These are phyloP conservation scores for Panthera uncia DNA, from an alignment of 2,113 vertebrate species.

Conservation along the genomic window DNA sequence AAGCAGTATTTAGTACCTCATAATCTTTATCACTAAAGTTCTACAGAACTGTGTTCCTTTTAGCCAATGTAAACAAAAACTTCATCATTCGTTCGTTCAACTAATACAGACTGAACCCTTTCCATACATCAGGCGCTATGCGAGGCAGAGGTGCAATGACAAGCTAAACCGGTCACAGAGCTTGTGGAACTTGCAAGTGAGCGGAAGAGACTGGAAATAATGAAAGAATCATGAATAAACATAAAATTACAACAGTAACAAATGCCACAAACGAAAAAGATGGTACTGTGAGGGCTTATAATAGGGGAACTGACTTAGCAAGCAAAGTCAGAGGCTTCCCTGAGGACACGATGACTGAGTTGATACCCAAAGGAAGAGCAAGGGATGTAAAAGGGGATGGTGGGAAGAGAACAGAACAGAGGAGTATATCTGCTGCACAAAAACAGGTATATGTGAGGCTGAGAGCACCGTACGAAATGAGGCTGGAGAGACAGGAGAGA, in stretches of 20 bases:
- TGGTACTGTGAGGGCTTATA: background rate
- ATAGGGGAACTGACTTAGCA: background rate
- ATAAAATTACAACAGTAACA: background rate
- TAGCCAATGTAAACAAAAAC: background rate
- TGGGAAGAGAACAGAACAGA: background rate
- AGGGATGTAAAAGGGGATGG: background rate
- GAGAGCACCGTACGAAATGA: background rate
- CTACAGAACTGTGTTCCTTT: constrained; percentile 1
- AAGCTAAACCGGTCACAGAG: background rate
- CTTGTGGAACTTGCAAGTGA: background rate
- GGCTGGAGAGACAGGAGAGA: background rate
- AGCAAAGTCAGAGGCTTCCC: background rate
- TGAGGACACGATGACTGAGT: background rate
- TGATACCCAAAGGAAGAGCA: background rate
- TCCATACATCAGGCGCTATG: background rate
- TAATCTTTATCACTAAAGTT: background rate
- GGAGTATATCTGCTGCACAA: background rate
- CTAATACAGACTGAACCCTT: background rate
- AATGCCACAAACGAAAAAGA: background rate
- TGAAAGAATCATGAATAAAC: background rate
- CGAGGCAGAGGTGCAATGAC: background rate
- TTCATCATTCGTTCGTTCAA: background rate
- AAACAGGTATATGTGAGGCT: fast-evolving
- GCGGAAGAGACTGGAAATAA: background rate
- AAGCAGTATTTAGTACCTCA: background rate